phyloP scores from a whole-genome alignment of 2,888 invertebrate genomes.

The Rhynchonema sp. region DNA sequence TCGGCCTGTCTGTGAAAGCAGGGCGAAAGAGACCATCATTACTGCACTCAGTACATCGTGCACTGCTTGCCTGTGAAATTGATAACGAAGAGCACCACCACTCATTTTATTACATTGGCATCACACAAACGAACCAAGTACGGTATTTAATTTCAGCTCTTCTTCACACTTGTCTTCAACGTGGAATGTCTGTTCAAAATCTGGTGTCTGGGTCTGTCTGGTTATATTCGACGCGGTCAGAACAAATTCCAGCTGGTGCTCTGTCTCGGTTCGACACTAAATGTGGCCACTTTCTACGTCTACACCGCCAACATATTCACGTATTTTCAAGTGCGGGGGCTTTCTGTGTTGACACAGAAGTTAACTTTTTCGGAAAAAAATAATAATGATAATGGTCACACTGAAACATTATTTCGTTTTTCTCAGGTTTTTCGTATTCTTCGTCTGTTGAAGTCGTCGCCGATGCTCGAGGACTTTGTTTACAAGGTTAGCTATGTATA shows the following conservation, averaged over 20 bases:
- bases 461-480: slow-evolving; percentile 83
- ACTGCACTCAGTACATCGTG: no score
- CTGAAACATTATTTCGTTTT: neutral
- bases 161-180: slow-evolving; percentile 80
- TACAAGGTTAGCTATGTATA: slow-evolving; percentile 32
- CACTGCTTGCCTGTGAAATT: no score
- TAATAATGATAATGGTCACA: no score
- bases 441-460: slow-evolving; percentile 88
- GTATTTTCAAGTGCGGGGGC: slow-evolving; percentile 60
- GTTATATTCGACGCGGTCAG: slow-evolving; percentile 40
- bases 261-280: slow-evolving; percentile 71
- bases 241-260: slow-evolving; percentile 90
- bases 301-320: slow-evolving; percentile 82
- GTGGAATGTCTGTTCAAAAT: slow-evolving; percentile 87
- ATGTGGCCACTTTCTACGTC: slow-evolving; percentile 55
- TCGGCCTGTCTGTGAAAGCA: no score
- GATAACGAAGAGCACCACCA: no score
- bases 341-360: no score
- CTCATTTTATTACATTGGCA: no score
- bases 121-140: no score
- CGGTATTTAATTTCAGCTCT: no score
- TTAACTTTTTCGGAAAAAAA: slow-evolving; percentile 7
- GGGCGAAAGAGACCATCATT: no score
- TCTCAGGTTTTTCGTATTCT: slow-evolving; percentile 70
- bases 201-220: slow-evolving; percentile 83